Evolutionary conservation across 2,797 vertebrate species (phyloP), one percentile per base, ranked within the genome.

Genomic region (Paedocypris micromegethes): DNA sequence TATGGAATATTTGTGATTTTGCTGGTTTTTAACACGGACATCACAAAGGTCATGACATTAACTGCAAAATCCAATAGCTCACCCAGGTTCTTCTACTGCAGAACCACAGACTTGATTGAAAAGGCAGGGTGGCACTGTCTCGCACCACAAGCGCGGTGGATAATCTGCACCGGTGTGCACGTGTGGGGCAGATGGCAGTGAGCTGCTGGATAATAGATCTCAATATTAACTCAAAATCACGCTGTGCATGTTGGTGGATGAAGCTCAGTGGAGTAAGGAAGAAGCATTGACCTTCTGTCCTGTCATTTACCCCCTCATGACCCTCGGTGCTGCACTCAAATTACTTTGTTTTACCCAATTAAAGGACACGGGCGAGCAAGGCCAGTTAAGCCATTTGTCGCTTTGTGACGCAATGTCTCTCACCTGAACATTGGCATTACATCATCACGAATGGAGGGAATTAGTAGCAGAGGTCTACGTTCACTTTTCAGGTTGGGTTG

Each of bases 341-440:
- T 88, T 88, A 90, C 89, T 90, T 91, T 89, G 86, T 90, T 90
- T 90, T 86, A 90, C 79, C 86, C 89, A 90, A 92, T 91, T 90
- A 91, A 88, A 89, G 82, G 79, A 80, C 85, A 87, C 81, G 86
- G 82, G 86, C 88, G 87, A 85, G 88, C 85, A 80, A 85, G 85
- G 81, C 86, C 79, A 80, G 77, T 82, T 60, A 76, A 77, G 84
- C 79, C 78, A 82, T 88, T 88, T 88, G 85, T 85, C 73, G 82
- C 85, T 55, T 46, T 2, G 67, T 67, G 77, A 73, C 43, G 4
- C 66, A 56, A 51, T 52, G 5, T 23, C 57, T 75, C 70, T 88
- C 84, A 87, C 86, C 85, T 86, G 84, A 81, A 86, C 85, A 84
- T 86, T 86, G 83, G 83, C 78, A 71, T 82, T 86, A 83, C 82